These are phyloP conservation scores for Nephrotoma flavescens DNA, from an alignment of 2,888 invertebrate species.

Conservation along the genomic window DNA sequence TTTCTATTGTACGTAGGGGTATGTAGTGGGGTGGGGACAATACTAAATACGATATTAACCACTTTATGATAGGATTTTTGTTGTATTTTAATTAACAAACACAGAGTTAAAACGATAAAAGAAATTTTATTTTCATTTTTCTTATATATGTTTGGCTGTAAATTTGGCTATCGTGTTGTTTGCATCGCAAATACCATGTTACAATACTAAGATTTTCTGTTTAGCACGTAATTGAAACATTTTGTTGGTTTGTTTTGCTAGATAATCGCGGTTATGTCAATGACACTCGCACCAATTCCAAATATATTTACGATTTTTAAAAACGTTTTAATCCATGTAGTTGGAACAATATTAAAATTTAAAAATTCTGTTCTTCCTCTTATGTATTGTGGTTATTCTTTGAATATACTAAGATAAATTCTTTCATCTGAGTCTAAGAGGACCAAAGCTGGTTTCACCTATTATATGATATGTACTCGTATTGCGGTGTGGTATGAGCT, in stretches of 20 bases:
- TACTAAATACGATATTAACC: neutral
- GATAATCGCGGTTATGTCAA: neutral
- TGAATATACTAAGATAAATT: no score
- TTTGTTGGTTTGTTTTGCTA: neutral
- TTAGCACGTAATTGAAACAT: neutral
- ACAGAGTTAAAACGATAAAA: neutral
- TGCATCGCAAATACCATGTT: neutral
- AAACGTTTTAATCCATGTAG: no score
- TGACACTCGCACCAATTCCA: neutral
- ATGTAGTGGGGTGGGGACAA: neutral
- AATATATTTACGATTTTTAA: neutral
- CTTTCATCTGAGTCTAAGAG: no score
- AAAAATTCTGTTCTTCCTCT: no score
- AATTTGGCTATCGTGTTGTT: neutral
- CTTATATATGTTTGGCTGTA: neutral
- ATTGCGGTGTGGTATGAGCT: no score
- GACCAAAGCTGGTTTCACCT: no score
- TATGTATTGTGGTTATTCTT: no score
- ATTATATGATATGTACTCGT: no score
- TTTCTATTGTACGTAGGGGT: neutral
- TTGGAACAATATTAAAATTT: no score
- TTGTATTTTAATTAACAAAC: neutral
- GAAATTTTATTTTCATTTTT: neutral
- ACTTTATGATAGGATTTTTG: neutral
- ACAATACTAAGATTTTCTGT: neutral